Evolutionary conservation across 2,113 vertebrate species (phyloP).

Genomic region (Xiphophorus maculatus): DNA sequence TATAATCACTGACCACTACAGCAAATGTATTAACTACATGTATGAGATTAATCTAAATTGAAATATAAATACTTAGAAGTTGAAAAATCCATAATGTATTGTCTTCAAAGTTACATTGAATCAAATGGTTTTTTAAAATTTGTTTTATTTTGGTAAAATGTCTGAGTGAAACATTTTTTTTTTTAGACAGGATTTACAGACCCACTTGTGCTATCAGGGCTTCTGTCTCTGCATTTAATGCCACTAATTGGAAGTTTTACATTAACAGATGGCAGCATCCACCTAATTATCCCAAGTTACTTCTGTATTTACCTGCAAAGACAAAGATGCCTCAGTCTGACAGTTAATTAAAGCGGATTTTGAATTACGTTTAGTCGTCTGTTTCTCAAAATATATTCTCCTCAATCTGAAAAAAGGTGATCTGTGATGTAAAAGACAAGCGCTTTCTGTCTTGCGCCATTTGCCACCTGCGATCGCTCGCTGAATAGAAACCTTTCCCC

Average conservation of each 20-base stretch:
- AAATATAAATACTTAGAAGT: too few species aligned
- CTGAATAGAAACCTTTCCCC: slow-evolving; percentile 40
- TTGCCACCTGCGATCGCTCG: slow-evolving; percentile 57
- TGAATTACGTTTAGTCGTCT: too few species aligned
- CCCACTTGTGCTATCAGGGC: not conserved
- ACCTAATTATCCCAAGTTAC: slow-evolving; percentile 45
- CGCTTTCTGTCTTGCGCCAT: slow-evolving; percentile 38
- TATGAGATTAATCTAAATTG: too few species aligned
- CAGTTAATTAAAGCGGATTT: not conserved
- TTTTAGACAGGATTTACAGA: not conserved
- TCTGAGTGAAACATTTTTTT: not conserved
- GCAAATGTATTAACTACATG: too few species aligned
- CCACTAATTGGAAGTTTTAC: not conserved
- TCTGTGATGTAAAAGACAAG: slow-evolving; percentile 9
- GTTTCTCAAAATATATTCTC: not conserved
- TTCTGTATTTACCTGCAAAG: not conserved
- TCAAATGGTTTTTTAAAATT: too few species aligned
- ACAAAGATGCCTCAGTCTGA: not conserved
- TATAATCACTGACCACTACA: too few species aligned
- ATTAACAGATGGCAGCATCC: slow-evolving; percentile 61
- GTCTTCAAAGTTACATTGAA: too few species aligned
- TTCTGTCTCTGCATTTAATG: not conserved
- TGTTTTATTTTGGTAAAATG: not conserved
- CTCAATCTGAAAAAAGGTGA: slow-evolving; percentile 18
- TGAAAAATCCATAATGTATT: too few species aligned